These are phyloP conservation scores for Lethrus apterus DNA, from an alignment of 1,140 invertebrate species.

Conservation along the genomic window DNA sequence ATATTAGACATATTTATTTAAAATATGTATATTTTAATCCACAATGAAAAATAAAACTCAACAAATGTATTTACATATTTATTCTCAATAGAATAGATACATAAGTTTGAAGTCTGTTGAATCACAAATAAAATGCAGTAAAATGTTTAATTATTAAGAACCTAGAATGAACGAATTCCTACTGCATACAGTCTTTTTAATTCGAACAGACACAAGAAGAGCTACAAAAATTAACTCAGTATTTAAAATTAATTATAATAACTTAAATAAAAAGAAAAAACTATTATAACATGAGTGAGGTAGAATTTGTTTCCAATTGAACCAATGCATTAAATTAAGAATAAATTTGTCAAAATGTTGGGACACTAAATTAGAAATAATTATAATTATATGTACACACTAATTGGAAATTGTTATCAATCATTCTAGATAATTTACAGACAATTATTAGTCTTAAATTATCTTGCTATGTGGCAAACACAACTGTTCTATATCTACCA, in stretches of 20 bases:
- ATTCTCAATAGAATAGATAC: slow-evolving; percentile 23
- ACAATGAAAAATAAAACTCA: too few relatives aligned
- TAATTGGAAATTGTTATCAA: slow-evolving; percentile 21
- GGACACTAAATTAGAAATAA: slow-evolving; percentile 7
- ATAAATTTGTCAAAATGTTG: not conserved
- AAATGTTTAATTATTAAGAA: slow-evolving; percentile 8
- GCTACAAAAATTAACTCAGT: slow-evolving; percentile 16
- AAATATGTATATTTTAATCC: too few relatives aligned
- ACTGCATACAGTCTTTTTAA: slow-evolving; percentile 21
- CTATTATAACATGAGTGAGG: slow-evolving; percentile 19
- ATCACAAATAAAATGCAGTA: slow-evolving; percentile 22
- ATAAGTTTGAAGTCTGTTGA: slow-evolving; percentile 19
- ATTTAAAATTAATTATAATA: slow-evolving; percentile 15
- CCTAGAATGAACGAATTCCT: not conserved
- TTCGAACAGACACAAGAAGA: slow-evolving; percentile 20
- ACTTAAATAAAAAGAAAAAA: slow-evolving; percentile 5
- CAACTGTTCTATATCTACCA: slow-evolving; percentile 18
- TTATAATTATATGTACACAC: slow-evolving; percentile 16
- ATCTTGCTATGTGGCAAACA: not conserved
- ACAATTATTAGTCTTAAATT: not conserved
- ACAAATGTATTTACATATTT: slow-evolving; percentile 20
- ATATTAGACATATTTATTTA: too few relatives aligned
- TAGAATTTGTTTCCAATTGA: slow-evolving; percentile 22
- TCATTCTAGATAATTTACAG: slow-evolving; percentile 10
- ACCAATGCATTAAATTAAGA: slow-evolving; percentile 6